phyloP scores from a whole-genome alignment of 2,888 invertebrate species.

The Xestia ashworthii region DNA sequence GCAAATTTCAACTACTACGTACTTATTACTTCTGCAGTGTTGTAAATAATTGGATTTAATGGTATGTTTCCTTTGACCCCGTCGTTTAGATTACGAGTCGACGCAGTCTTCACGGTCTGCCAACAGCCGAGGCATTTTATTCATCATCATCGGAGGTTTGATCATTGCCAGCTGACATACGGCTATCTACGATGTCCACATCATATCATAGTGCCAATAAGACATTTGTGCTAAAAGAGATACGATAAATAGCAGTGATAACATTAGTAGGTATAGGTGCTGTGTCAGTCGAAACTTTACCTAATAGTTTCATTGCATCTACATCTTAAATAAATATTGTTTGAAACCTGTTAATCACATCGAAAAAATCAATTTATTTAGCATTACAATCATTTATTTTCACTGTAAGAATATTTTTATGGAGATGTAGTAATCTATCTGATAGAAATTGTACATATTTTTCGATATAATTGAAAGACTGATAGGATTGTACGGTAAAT shows the following conservation, averaged over 20 bases:
- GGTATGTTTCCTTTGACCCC: conserved; percentile 20
- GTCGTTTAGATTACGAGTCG: conserved; percentile 85
- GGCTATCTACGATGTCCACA: conserved; percentile 44
- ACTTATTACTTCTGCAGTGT: background rate
- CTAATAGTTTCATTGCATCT: conserved; percentile 35
- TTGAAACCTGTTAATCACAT: conserved; percentile 60
- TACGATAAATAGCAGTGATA: conserved; percentile 69
- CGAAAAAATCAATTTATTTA: conserved; percentile 60
- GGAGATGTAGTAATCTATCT: conserved; percentile 53
- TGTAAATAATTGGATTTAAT: conserved; percentile 15
- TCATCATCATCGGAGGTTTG: conserved; percentile 72
- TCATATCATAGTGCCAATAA: conserved; percentile 82
- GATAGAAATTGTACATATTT: conserved; percentile 74
- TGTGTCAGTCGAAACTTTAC: conserved; percentile 48
- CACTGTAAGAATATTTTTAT: conserved; percentile 61
- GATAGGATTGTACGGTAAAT: conserved; percentile 86
- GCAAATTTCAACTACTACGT: background rate
- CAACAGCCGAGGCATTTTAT: conserved; percentile 67
- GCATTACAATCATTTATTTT: conserved; percentile 44
- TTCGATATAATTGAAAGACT: conserved; percentile 84
- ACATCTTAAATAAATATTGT: conserved; percentile 36
- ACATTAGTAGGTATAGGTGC: conserved; percentile 50
- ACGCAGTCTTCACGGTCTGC: conserved; percentile 83
- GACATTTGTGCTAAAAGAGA: conserved; percentile 73
- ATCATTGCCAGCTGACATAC: conserved; percentile 82